These are phyloP conservation scores for Drosophila bipectinata DNA, from an alignment of 1,140 invertebrate genomes.

Conservation along the genomic window DNA sequence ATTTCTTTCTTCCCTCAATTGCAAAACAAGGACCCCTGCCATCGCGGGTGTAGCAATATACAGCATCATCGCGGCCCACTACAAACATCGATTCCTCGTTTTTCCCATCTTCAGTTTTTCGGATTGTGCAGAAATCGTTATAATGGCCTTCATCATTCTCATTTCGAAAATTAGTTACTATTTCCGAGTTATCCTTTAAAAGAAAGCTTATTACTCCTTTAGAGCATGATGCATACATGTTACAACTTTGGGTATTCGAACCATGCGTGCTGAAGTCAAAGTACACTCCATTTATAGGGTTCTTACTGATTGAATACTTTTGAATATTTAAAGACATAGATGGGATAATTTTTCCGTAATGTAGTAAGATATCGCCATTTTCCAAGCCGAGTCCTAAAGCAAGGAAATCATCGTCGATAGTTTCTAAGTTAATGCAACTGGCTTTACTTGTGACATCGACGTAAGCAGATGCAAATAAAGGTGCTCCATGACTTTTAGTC, in stretches of 20 bases:
- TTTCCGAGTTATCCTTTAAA: constrained; percentile 47
- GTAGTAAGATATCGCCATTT: constrained; percentile 51
- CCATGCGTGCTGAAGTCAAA: constrained; percentile 22
- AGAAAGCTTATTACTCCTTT: constrained; percentile 41
- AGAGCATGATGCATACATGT: constrained; percentile 49
- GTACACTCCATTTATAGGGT: constrained; percentile 52
- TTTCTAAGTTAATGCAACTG: constrained; percentile 22
- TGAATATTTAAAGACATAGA: constrained; percentile 39
- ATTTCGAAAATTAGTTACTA: constrained; percentile 26
- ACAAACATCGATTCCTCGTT: constrained; percentile 33
- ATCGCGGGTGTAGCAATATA: constrained; percentile 66
- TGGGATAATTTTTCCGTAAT: constrained; percentile 49
- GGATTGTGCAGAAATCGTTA: constrained; percentile 54
- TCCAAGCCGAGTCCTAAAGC: constrained; percentile 52
- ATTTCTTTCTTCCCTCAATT: constrained; percentile 53
- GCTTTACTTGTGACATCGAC: constrained; percentile 26
- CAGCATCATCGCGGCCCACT: constrained; percentile 61
- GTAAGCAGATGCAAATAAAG: constrained; percentile 26
- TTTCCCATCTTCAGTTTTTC: constrained; percentile 9
- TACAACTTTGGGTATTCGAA: constrained; percentile 8
- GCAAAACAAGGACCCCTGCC: constrained; percentile 64
- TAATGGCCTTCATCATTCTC: constrained; percentile 24
- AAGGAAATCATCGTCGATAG: constrained; percentile 38
- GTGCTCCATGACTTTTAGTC: constrained; percentile 33
- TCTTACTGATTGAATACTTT: constrained; percentile 20